Base-by-base conservation (phyloP, 2,888 invertebrate genomes). In the Limnephilus auricula region DNA sequence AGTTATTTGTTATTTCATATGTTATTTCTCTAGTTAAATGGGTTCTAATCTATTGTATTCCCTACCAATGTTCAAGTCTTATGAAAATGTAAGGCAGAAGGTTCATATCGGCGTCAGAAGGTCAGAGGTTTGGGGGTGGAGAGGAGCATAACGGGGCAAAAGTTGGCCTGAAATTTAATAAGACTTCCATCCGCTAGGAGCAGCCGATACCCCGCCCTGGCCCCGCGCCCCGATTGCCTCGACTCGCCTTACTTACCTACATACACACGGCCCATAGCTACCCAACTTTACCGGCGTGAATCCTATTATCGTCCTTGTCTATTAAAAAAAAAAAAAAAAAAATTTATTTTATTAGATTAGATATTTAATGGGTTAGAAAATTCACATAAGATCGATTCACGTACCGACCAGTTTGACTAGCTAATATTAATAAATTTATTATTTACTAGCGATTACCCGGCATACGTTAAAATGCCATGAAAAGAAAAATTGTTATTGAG, bases 51-150 rank as follows among this genome's bases (percentile, higher is more conserved):
- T n/a, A 25, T n/a, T n/a, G 65, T 65, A n/a, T 65, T 65, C 65
- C 5, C 6, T 3, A 10, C 65, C 65, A 65, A 65, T 65, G 65
- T 65, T 65, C 65, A 9, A 25, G n/a, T n/a, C 65, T 65, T 40
- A 40, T 85, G 85, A 85, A 85, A 85, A 85, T 85, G 85, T 85
- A 40, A 40, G 85, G 45, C 85, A 85, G 85, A 40, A 85, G 85
- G 40, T 85, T 85, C 85, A 40, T 40, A 85, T 40, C 40, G n/a
- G 37, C n/a, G 12, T 37, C 34, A 85, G 40, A 40, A 85, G 85
- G 85, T 40, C 85, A 34, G 25, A 82, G 82, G 65, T 65, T 9
- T 65, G 65, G 65, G 25, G 65, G 65, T n/a, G 25, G n/a, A 65
- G 25, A n/a, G 65, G 9, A 9, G 65, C 9, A 65, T 25, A n/a